phyloP scores from a whole-genome alignment of 2,888 invertebrate species.

The Digitonthophagus gazella region DNA sequence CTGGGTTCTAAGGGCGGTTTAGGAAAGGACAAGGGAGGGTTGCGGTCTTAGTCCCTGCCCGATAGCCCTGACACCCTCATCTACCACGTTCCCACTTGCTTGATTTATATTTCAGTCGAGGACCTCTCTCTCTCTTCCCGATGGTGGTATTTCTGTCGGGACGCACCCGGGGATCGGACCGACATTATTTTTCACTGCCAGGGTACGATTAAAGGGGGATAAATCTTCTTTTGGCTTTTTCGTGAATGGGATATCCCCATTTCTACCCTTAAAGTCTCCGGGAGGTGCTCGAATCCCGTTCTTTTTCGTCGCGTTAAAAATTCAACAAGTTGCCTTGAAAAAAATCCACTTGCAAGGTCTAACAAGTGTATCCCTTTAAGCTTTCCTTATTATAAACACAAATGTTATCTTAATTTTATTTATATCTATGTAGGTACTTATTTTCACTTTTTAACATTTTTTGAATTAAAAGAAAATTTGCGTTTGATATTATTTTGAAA shows the following conservation, averaged over 20 bases:
- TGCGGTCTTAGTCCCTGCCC: conserved; percentile 52
- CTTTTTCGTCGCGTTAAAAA: conserved; percentile 26
- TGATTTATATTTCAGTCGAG: conserved; percentile 32
- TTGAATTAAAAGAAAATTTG: too few relatives aligned
- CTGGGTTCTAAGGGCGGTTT: conserved; percentile 49
- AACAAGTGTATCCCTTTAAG: too few relatives aligned
- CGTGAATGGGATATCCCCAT: neutral
- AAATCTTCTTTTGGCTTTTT: conserved; percentile 22
- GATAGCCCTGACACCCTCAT: conserved; percentile 46
- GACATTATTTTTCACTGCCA: conserved; percentile 26
- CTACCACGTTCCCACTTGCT: conserved; percentile 39
- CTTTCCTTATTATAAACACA: too few relatives aligned
- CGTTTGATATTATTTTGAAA: too few relatives aligned
- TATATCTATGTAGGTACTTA: too few relatives aligned
- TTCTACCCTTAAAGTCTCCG: neutral
- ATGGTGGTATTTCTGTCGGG: conserved; percentile 8
- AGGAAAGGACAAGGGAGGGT: conserved; percentile 52
- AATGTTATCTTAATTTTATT: too few relatives aligned
- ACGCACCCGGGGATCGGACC: conserved; percentile 10
- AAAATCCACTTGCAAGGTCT: too few relatives aligned
- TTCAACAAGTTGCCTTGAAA: conserved; percentile 26
- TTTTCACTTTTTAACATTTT: too few relatives aligned
- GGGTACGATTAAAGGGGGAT: conserved; percentile 26
- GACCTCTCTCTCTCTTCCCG: conserved; percentile 19
- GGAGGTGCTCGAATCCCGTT: conserved; percentile 11